Conservation (phyloP, 2,113 vertebrate genomes). For the Scomber colias region DNA sequence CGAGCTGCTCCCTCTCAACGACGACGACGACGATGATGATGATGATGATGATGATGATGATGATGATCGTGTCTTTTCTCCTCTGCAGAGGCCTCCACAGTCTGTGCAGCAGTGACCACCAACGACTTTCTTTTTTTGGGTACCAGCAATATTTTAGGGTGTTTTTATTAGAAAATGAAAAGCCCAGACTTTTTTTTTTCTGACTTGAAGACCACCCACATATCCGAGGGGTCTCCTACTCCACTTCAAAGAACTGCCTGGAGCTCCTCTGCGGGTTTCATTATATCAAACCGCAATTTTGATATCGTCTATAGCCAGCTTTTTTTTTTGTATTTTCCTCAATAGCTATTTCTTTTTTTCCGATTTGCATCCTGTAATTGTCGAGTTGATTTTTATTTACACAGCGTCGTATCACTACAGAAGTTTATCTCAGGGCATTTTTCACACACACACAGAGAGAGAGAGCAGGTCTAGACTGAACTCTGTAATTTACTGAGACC, state of each 20-base stretch:
- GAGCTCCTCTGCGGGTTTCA: neutral
- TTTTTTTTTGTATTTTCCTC: too few species aligned
- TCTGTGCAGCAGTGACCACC: constrained; percentile 13
- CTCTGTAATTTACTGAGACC: too few species aligned
- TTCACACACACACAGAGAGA: too few species aligned
- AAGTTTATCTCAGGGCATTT: too few species aligned
- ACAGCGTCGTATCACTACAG: too few species aligned
- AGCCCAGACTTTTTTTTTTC: neutral
- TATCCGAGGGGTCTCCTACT: neutral
- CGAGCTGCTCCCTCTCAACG: constrained; percentile 75
- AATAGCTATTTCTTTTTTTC: too few species aligned
- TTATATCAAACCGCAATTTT: neutral
- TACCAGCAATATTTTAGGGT: neutral
- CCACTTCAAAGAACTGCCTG: neutral
- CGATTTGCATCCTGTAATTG: too few species aligned
- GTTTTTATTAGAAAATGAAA: constrained; percentile 30
- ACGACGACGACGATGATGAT: too few species aligned
- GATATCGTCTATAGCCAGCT: neutral
- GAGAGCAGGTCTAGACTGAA: too few species aligned
- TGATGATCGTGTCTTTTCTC: constrained; percentile 35
- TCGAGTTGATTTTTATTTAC: too few species aligned
- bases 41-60: too few species aligned
- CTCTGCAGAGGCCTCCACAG: neutral
- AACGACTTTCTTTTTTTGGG: neutral
- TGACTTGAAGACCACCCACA: constrained; percentile 46